Base-by-base conservation (phyloP, 2,888 invertebrate genomes). In the Agonopterix arenella region DNA sequence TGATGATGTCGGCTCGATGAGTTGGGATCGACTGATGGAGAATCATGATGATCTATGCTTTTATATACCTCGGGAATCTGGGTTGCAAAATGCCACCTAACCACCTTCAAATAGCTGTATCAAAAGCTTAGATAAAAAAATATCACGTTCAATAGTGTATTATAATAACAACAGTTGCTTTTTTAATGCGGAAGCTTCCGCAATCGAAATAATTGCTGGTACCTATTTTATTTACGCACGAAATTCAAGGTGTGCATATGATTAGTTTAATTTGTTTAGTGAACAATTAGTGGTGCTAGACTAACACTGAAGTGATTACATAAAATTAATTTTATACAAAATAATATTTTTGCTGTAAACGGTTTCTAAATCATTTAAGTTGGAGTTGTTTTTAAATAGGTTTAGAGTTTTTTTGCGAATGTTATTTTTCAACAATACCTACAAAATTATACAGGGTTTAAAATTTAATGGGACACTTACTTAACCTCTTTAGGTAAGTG, bases 1-100 rank as follows among this genome's bases (percentile, higher is more conserved):
- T 38, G 18, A 4, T 18, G 18, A 28, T 70, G 59, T 64, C 66
- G 71, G 69, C 65, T 69, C 73, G 70, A 71, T 65, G 62, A 69
- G 70, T 55, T 67, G 64, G 72, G 73, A 80, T 77, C 73, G 76
- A 88, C 80, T 88, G 84, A 85, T 88, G 79, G 56, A 66, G 58
- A 60, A 64, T 52, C 58, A 43, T 52, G 53, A 49, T 57, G 62
- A 63, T 59, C 56, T 71, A 79, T 72, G 69, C 64, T 86, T 88
- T 70, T 86, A 88, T 88, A 88, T 62, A 52, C 40, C 46, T 48
- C 53, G 46, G 55, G 56, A 52, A 54, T 50, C 51, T 54, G 52
- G 52, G 45, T 44, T 50, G 70, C 74, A 73, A 76, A 79, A 78
- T 76, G 77, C 61, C 70, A 76, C 62, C 56, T 61, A 71, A 62